Conservation (phyloP, 2,113 vertebrate genomes). For the Leucosticte australis region DNA sequence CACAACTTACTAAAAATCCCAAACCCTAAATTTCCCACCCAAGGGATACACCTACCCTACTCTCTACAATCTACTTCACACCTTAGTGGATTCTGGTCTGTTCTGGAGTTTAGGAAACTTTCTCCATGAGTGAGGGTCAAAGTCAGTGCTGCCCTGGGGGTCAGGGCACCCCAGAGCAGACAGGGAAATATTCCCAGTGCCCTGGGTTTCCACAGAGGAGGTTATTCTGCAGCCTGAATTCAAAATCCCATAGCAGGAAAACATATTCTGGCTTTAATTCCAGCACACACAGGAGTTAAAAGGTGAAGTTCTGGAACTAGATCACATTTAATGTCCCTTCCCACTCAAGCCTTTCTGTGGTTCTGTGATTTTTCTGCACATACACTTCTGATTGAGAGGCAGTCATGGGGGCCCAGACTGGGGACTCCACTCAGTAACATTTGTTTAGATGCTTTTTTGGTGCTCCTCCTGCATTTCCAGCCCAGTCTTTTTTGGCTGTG, state of each 20-base stretch:
- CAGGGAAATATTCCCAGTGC: no score
- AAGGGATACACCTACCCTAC: no score
- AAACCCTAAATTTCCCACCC: no score
- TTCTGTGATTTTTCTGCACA: not conserved
- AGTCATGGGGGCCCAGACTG: not conserved
- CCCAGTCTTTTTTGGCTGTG: not conserved
- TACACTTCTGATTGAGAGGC: not conserved
- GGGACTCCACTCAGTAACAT: not conserved
- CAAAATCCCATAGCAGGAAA: not conserved
- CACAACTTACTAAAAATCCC: no score
- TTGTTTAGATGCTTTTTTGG: not conserved
- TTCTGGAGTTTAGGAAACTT: no score
- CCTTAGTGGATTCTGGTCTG: no score
- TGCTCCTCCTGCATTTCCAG: not conserved
- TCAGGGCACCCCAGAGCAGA: no score
- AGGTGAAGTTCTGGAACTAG: not conserved
- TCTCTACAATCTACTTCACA: no score
- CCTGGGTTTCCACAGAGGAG: not conserved
- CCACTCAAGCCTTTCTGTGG: not conserved
- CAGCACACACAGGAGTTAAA: not conserved
- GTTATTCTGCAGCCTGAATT: not conserved
- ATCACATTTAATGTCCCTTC: not conserved
- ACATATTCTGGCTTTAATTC: not conserved
- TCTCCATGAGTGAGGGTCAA: no score
- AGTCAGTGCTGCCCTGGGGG: no score